A percentile compares a stretch with the other conserved stretches of the same genome.
These are phyloP conservation scores for Marasmarcha lunaedactyla DNA, from an alignment of 2,888 invertebrate genomes.

Conservation along the genomic window DNA sequence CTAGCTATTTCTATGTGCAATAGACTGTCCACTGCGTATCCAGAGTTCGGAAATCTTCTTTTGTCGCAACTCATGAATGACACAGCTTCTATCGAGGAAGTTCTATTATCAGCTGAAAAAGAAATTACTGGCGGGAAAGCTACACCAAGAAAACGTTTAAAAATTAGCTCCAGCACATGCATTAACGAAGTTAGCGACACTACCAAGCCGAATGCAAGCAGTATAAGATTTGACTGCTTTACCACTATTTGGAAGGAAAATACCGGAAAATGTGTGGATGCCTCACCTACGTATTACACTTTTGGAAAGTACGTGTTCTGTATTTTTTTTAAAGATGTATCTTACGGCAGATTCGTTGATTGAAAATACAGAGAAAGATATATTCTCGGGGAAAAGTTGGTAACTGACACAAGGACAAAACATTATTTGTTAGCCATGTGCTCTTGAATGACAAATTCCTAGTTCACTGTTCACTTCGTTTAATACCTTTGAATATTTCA, in stretches of 20 bases:
- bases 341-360: too few relatives aligned
- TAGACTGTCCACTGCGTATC: conserved; percentile 54
- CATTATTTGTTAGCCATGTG: too few relatives aligned
- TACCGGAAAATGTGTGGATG: conserved; percentile 86
- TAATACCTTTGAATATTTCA: too few relatives aligned
- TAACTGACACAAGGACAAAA: too few relatives aligned
- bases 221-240: conserved; percentile 16
- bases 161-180: conserved; percentile 16
- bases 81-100: conserved; percentile 42
- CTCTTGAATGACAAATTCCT: too few relatives aligned
- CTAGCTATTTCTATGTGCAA: conserved; percentile 73
- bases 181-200: background rate
- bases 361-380: too few relatives aligned
- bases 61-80: conserved; percentile 65
- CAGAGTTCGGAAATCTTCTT: conserved; percentile 57
- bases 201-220: background rate
- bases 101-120: conserved; percentile 32
- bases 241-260: conserved; percentile 71
- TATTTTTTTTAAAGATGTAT: too few relatives aligned
- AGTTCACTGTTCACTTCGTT: too few relatives aligned
- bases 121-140: conserved; percentile 24
- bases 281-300: conserved; percentile 73
- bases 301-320: conserved; percentile 46
- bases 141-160: conserved; percentile 27
- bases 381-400: too few relatives aligned